phyloP scores from a whole-genome alignment of 2,888 invertebrate species.

The Rhopalosiphum nymphaeae region DNA sequence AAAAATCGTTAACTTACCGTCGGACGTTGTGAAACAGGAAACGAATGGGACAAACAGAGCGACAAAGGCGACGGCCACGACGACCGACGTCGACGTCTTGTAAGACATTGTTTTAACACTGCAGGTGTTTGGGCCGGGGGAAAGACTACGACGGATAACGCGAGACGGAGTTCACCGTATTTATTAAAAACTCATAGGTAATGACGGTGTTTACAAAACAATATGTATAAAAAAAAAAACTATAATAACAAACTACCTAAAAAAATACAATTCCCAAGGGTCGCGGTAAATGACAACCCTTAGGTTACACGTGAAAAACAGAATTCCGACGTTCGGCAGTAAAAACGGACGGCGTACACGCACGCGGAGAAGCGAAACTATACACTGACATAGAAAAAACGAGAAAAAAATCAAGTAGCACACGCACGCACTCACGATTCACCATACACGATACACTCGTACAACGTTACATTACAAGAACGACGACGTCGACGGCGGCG shows the following conservation, averaged over 20 bases:
- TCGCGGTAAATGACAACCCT: constrained; percentile 34
- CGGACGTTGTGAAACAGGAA: neutral
- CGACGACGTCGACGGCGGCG: constrained; percentile 19
- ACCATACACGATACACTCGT: neutral
- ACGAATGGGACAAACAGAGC: constrained; percentile 2
- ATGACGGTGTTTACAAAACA: neutral
- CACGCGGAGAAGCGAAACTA: constrained; percentile 47
- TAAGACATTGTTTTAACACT: constrained; percentile 6
- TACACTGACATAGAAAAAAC: constrained; percentile 60
- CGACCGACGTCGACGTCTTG: constrained; percentile 19
- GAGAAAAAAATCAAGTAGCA: constrained; percentile 34
- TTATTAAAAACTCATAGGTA: neutral
- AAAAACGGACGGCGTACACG: neutral
- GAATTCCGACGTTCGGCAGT: neutral
- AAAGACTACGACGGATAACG: neutral
- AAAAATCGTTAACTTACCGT: constrained; percentile 37
- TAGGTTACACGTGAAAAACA: constrained; percentile 31
- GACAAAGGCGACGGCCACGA: constrained; percentile 18
- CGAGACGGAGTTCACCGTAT: constrained; percentile 11
- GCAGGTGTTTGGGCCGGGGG: neutral
- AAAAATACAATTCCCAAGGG: constrained; percentile 40
- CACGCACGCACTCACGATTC: neutral
- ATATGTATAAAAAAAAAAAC: neutral
- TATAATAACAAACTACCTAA: neutral
- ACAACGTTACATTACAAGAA: constrained; percentile 36